Evolutionary conservation across 1,140 invertebrate species (phyloP).

Genomic region (Galendromus occidentalis): DNA sequence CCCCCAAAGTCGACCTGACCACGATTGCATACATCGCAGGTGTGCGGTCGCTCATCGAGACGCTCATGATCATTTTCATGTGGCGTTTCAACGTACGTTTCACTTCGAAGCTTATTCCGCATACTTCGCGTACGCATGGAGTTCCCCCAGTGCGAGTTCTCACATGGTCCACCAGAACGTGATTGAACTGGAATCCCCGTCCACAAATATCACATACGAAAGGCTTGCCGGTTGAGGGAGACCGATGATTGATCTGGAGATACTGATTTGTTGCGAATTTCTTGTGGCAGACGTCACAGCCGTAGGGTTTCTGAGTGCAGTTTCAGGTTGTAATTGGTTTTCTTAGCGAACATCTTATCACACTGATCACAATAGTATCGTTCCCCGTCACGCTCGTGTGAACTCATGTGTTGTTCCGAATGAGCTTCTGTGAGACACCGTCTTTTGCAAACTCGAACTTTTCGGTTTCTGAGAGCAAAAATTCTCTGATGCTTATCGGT

Average conservation of each 20-base stretch:
- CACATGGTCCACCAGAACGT: conserved; percentile 36
- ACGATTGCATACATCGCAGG: conserved; percentile 37
- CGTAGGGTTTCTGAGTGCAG: conserved; percentile 20
- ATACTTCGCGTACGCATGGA: conserved; percentile 20
- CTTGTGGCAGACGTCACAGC: conserved; percentile 19
- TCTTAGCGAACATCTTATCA: conserved; percentile 16
- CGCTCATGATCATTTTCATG: conserved; percentile 29
- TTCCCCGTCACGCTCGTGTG: conserved; percentile 8
- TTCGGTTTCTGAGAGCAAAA: neutral
- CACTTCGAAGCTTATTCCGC: conserved; percentile 18
- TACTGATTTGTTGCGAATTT: conserved; percentile 17
- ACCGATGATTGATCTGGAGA: conserved; percentile 16
- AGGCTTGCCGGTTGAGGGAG: conserved; percentile 21
- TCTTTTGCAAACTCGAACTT: neutral
- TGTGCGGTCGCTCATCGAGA: conserved; percentile 29
- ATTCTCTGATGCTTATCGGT: no score
- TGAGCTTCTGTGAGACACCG: conserved; percentile 6
- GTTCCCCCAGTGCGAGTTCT: conserved; percentile 38
- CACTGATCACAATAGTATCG: conserved; percentile 15
- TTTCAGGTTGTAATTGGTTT: conserved; percentile 13
- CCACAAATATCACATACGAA: conserved; percentile 29
- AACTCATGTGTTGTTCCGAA: neutral
- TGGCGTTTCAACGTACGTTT: conserved; percentile 28
- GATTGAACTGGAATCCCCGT: conserved; percentile 33
- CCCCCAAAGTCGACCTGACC: conserved; percentile 42